A percentile compares a stretch with the other conserved stretches of the same genome.
phyloP scores from a whole-genome alignment of 2,797 vertebrate genomes.

The Sebastiscus albofasciatus region DNA sequence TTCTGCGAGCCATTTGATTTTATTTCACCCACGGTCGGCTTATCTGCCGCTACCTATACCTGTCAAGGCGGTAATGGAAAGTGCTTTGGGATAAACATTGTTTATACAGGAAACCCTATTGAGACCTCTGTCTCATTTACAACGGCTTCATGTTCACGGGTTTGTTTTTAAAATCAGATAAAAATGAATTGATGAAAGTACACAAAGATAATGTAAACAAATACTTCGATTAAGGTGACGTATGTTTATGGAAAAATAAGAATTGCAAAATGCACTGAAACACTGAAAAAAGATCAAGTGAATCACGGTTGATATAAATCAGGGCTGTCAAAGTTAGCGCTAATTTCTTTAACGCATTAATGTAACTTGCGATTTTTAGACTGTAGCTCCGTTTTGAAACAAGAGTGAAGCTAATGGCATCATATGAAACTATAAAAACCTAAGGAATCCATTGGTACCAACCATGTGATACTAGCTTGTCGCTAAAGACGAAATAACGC shows the following conservation, averaged over 20 bases:
- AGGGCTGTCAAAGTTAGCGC: too few relatives aligned
- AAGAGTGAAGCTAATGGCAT: too few relatives aligned
- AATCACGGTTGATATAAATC: neutral
- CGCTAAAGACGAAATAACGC: too few relatives aligned
- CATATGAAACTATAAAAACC: too few relatives aligned
- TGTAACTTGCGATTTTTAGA: too few relatives aligned
- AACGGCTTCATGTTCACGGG: neutral
- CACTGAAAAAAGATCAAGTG: neutral
- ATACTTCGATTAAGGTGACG: neutral
- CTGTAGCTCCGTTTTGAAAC: too few relatives aligned
- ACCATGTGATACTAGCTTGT: too few relatives aligned
- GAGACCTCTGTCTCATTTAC: slow-evolving; percentile 2
- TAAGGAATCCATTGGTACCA: too few relatives aligned
- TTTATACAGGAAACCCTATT: slow-evolving; percentile 15
- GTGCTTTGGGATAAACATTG: slow-evolving; percentile 35
- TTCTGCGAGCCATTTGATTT: slow-evolving; percentile 44
- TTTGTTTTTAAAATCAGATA: neutral
- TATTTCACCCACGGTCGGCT: slow-evolving; percentile 8
- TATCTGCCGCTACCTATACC: slow-evolving; percentile 22
- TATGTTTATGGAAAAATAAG: neutral
- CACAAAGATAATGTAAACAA: neutral
- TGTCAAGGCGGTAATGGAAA: slow-evolving; percentile 45
- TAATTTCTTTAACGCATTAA: too few relatives aligned
- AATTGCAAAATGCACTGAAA: neutral
- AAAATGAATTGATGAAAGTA: neutral